Evolutionary conservation across 1,140 invertebrate species (phyloP).

Genomic region (Plutomurus gul): DNA sequence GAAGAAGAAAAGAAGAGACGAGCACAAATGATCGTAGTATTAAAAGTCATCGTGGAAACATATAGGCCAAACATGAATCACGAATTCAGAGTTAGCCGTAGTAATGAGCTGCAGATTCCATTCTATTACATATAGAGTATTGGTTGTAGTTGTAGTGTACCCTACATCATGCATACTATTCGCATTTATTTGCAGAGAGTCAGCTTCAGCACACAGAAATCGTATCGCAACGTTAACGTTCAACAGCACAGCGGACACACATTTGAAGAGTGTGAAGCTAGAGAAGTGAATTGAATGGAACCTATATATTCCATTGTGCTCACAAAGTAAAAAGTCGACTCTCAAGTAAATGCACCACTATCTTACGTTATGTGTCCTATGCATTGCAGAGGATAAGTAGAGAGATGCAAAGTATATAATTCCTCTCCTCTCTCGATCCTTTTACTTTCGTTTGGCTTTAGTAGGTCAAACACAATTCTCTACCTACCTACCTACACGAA

Average conservation of each 20-base stretch:
- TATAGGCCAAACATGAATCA: conserved; percentile 29
- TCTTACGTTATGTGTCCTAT: background rate
- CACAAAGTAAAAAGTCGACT: background rate
- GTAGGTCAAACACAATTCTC: conserved; percentile 6
- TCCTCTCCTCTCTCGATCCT: no score
- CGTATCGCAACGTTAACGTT: no score
- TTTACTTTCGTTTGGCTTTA: conserved; percentile 18
- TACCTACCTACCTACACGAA: background rate
- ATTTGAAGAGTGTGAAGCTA: conserved; percentile 22
- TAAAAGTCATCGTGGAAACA: no score
- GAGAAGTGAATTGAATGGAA: conserved; percentile 13
- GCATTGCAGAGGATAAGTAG: background rate
- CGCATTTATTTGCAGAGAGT: no score
- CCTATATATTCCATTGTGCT: background rate
- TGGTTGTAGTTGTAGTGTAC: background rate
- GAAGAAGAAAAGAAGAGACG: no score
- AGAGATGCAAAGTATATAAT: background rate
- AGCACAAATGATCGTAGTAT: no score
- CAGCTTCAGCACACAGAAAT: no score
- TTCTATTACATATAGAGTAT: no score
- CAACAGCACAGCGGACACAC: background rate
- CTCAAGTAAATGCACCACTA: background rate
- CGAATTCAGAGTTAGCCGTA: conserved; percentile 25
- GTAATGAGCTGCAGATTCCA: conserved; percentile 9
- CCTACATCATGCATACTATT: background rate